Evolutionary conservation across 2,888 invertebrate species (phyloP).

Genomic region (Cephonodes hylas): DNA sequence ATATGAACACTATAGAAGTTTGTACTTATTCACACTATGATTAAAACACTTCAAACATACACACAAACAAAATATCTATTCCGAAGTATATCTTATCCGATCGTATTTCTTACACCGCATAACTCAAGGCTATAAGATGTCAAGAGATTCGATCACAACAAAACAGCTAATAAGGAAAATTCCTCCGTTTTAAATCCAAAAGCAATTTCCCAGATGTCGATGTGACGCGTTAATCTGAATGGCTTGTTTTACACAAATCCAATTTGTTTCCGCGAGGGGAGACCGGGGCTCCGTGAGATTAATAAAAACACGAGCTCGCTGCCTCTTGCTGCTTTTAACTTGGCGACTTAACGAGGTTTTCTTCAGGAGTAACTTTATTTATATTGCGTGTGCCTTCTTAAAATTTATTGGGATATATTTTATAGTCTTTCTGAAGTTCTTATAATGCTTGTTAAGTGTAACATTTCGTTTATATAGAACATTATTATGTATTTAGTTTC

Average conservation of each 20-base stretch:
- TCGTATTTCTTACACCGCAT: background rate
- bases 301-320: constrained; percentile 5
- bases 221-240: constrained; percentile 45
- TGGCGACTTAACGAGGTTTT: background rate
- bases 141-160: background rate
- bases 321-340: background rate
- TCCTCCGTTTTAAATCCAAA: constrained; percentile 6
- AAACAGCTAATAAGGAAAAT: constrained; percentile 5
- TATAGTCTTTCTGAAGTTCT: too few relatives aligned
- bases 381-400: background rate
- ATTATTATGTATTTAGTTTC: too few relatives aligned
- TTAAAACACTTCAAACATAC: too few relatives aligned
- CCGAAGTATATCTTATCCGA: too few relatives aligned
- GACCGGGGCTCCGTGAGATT: constrained; percentile 16
- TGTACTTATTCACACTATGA: too few relatives aligned
- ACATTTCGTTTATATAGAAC: too few relatives aligned
- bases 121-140: background rate
- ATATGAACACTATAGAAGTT: too few relatives aligned
- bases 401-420: background rate
- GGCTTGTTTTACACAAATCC: constrained; percentile 67
- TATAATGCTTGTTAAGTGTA: too few relatives aligned
- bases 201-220: constrained; percentile 14
- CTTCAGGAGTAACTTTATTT: background rate
- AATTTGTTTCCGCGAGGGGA: constrained; percentile 49
- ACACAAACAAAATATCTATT: too few relatives aligned